Evolutionary conservation across 2,797 vertebrate species (phyloP).

Genomic region (Lophius americanus): DNA sequence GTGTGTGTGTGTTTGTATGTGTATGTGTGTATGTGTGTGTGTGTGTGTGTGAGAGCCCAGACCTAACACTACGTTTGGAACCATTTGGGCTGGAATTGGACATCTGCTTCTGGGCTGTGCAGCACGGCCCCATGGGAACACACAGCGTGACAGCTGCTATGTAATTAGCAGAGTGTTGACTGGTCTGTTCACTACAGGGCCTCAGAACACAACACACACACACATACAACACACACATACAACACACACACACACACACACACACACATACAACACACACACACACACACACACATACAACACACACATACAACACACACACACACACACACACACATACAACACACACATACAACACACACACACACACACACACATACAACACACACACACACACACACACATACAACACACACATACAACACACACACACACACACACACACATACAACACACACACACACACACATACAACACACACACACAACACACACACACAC

Average conservation of each 20-base stretch:
- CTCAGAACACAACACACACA: constrained; percentile 45
- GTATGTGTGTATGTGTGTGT: constrained; percentile 26
- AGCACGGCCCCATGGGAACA: constrained; percentile 67
- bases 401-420: no score
- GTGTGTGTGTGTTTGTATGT: constrained; percentile 40
- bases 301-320: constrained; percentile 16
- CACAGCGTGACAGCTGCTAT: constrained; percentile 77
- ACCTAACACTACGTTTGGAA: constrained; percentile 85
- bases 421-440: no score
- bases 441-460: no score
- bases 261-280: constrained; percentile 3
- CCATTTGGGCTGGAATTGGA: constrained; percentile 86
- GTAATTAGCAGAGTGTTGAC: constrained; percentile 81
- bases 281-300: constrained; percentile 21
- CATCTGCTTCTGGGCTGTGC: constrained; percentile 85
- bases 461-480: no score
- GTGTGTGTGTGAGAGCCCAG: constrained; percentile 54
- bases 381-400: no score
- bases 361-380: no score
- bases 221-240: constrained; percentile 30
- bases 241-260: constrained; percentile 7
- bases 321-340: constrained; percentile 16
- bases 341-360: constrained; percentile 15
- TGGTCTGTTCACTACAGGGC: constrained; percentile 71
- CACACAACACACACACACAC: no score